A percentile compares a stretch with the other conserved stretches of the same genome.
Conservation (phyloP, 2,888 invertebrate species). For the Dusona sp. region DNA sequence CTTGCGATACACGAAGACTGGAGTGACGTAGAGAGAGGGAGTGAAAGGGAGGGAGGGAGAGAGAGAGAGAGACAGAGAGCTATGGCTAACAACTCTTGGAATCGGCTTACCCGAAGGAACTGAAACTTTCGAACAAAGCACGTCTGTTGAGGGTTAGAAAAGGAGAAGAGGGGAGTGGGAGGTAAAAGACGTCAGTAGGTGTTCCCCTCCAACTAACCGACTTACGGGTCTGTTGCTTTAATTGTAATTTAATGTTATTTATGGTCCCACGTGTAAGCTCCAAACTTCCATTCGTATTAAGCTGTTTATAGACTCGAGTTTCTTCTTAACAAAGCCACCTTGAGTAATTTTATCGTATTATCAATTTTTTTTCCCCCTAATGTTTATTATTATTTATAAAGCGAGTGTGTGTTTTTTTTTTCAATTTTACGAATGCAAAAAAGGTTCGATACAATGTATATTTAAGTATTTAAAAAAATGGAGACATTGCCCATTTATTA, state of each 20-base stretch:
- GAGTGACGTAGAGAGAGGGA: slow-evolving; percentile 22
- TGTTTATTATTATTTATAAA: not conserved
- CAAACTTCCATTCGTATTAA: slow-evolving; percentile 67
- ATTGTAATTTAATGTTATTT: slow-evolving; percentile 74
- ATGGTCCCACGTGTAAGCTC: slow-evolving; percentile 68
- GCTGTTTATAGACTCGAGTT: slow-evolving; percentile 68
- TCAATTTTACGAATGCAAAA: not conserved
- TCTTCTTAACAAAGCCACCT: slow-evolving; percentile 53
- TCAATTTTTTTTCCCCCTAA: not conserved
- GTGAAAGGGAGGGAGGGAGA: slow-evolving; percentile 23
- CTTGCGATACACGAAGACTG: slow-evolving; percentile 2
- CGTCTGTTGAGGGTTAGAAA: slow-evolving; percentile 24
- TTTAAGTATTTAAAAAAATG: slow-evolving; percentile 2
- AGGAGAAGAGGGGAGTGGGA: not conserved
- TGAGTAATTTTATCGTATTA: not conserved
- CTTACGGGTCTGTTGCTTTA: slow-evolving; percentile 70
- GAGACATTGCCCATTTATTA: not conserved
- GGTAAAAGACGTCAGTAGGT: slow-evolving; percentile 38
- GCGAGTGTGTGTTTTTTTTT: not conserved
- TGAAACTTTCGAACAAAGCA: slow-evolving; percentile 70
- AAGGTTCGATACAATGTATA: not conserved
- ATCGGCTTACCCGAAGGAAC: slow-evolving; percentile 70
- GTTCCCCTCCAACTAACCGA: slow-evolving; percentile 62
- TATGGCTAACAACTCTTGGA: slow-evolving; percentile 75
- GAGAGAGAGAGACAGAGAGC: slow-evolving; percentile 66